phyloP scores from a whole-genome alignment of 2,797 vertebrate genomes.

The Myotis pilosus region DNA sequence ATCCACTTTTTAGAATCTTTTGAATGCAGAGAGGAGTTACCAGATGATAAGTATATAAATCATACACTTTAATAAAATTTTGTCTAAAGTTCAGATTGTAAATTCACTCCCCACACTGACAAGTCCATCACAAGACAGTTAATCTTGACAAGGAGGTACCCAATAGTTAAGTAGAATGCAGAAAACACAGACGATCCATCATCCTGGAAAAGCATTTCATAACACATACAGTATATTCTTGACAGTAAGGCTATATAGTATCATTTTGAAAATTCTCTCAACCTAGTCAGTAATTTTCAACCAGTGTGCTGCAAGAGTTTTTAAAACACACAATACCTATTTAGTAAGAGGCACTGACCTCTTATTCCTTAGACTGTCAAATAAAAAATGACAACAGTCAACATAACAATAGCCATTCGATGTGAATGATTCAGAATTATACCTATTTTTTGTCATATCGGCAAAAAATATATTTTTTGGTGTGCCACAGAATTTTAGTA shows the following conservation, averaged over 20 bases:
- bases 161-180: not conserved
- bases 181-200: not conserved
- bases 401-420: not conserved
- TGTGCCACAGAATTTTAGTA: not conserved
- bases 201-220: not conserved
- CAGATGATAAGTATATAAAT: constrained; percentile 21
- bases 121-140: not conserved
- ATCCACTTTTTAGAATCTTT: constrained; percentile 32
- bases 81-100: not conserved
- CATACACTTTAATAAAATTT: constrained; percentile 7
- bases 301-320: not conserved
- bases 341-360: not conserved
- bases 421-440: not conserved
- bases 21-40: constrained; percentile 18
- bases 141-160: not conserved
- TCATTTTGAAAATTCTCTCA: not conserved
- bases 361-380: not conserved
- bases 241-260: not conserved
- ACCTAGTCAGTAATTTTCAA: not conserved
- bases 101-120: not conserved
- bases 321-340: not conserved
- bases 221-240: not conserved
- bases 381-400: not conserved
- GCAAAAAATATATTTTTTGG: not conserved
- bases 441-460: not conserved